Evolutionary conservation across 2,888 invertebrate genomes (phyloP).

Genomic region (Alsophila aescularia): DNA sequence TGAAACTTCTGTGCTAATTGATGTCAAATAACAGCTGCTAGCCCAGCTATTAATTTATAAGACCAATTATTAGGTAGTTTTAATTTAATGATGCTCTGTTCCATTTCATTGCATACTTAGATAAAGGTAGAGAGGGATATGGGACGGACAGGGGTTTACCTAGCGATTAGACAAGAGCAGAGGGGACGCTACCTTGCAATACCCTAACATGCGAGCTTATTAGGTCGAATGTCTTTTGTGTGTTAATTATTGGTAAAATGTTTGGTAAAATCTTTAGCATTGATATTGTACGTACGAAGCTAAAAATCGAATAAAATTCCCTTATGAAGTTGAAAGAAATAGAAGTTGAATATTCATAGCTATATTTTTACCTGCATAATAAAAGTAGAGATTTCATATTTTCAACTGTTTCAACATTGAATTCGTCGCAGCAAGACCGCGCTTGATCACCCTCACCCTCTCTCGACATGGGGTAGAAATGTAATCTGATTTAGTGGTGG

Average conservation of each 20-base stretch:
- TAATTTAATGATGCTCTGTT: neutral
- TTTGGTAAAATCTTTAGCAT: no score
- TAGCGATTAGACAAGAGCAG: constrained; percentile 28
- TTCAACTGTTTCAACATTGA: neutral
- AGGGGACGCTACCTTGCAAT: constrained; percentile 14
- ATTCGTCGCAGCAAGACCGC: constrained; percentile 37
- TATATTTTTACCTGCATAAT: no score
- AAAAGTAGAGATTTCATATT: no score
- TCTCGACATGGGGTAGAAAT: constrained; percentile 41
- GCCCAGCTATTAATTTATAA: no score
- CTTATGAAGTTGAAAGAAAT: no score
- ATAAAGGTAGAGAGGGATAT: constrained; percentile 1
- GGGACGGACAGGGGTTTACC: constrained; percentile 32
- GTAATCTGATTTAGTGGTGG: constrained; percentile 74
- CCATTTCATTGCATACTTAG: neutral
- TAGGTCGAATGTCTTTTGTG: constrained; percentile 39
- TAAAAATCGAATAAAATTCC: no score
- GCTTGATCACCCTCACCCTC: constrained; percentile 28
- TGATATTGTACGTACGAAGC: no score
- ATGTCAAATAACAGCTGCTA: no score
- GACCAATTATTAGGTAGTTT: no score
- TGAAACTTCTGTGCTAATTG: no score
- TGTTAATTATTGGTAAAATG: no score
- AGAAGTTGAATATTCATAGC: no score
- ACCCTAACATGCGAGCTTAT: constrained; percentile 36